Evolutionary conservation across 2,888 invertebrate genomes (phyloP).

Genomic region (Beris morrisii): DNA sequence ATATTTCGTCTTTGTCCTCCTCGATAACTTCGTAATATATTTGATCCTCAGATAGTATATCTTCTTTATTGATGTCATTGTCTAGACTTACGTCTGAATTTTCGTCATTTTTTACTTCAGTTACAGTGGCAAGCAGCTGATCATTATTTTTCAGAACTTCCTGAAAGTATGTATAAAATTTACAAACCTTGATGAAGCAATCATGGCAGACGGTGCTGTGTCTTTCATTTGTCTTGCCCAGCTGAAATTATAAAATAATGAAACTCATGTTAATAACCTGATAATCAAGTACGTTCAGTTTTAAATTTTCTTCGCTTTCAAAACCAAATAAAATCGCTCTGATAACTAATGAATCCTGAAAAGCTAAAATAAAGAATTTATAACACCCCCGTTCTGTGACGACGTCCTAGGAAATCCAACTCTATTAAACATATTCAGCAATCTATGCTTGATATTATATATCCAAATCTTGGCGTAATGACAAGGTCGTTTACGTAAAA

Average conservation of each 20-base stretch:
- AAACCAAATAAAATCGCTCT: too few relatives aligned
- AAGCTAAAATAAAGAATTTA: too few relatives aligned
- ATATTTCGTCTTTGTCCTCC: not conserved
- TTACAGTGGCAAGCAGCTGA: not conserved
- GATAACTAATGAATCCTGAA: too few relatives aligned
- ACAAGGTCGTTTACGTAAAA: too few relatives aligned
- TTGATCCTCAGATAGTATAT: not conserved
- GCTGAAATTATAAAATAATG: not conserved
- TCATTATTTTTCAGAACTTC: slow-evolving; percentile 16
- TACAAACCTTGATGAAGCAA: slow-evolving; percentile 15
- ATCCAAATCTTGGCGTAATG: too few relatives aligned
- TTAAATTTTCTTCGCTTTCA: too few relatives aligned
- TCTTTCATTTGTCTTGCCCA: not conserved
- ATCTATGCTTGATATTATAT: not conserved
- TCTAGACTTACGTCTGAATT: not conserved
- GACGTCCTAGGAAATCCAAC: not conserved
- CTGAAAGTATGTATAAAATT: slow-evolving; percentile 16
- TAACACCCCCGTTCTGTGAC: not conserved
- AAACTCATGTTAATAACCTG: too few relatives aligned
- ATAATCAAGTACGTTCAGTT: too few relatives aligned
- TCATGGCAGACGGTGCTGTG: slow-evolving; percentile 3
- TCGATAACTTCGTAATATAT: not conserved
- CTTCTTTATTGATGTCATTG: not conserved
- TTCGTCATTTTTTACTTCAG: not conserved
- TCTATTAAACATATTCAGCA: not conserved